Evolutionary conservation across 2,888 invertebrate genomes (phyloP).

Genomic region (Pristionchus arcanus): DNA sequence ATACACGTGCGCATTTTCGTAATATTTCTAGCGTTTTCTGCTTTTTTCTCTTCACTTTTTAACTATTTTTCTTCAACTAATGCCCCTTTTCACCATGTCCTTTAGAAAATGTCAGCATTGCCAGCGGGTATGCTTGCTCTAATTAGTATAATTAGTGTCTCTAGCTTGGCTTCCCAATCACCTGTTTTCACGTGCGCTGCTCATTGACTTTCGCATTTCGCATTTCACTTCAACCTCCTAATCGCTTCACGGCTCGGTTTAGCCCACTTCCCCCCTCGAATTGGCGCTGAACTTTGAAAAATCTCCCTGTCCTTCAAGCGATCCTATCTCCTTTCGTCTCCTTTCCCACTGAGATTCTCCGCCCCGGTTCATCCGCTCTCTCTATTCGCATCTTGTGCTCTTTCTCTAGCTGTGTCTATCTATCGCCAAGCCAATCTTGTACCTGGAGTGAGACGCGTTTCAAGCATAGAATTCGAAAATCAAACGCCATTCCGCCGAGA

Average conservation of each 20-base stretch:
- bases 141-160: background rate
- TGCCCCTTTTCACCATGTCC: background rate
- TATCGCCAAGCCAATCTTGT: background rate
- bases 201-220: background rate
- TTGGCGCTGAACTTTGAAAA: background rate
- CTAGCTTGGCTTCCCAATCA: background rate
- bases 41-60: background rate
- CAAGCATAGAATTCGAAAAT: too few relatives aligned
- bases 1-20: slow-evolving; percentile 26
- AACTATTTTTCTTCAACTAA: background rate
- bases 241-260: background rate
- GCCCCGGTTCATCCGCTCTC: background rate
- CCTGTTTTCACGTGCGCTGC: background rate
- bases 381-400: background rate
- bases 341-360: background rate
- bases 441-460: background rate
- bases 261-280: background rate
- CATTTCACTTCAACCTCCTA: background rate
- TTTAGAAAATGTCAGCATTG: background rate
- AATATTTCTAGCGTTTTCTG: background rate
- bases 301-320: background rate
- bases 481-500: too few relatives aligned
- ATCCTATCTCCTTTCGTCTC: background rate
- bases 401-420: background rate
- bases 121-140: background rate